Base-by-base conservation (phyloP, 1,140 invertebrate species). In the Atta colombica region DNA sequence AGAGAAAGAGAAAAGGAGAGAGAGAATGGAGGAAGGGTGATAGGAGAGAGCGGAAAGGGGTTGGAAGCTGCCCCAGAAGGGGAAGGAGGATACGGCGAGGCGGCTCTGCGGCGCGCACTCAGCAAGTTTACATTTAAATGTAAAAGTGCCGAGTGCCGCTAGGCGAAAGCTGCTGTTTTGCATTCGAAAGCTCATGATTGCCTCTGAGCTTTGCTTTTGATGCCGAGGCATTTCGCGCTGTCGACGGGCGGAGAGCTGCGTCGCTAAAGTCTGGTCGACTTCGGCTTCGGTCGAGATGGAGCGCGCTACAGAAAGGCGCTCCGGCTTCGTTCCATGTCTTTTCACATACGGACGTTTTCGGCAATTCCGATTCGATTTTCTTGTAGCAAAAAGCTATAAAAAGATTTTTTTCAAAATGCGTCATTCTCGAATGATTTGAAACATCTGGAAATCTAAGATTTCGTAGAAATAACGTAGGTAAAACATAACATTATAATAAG, bases 171-270 rank as follows among this genome's bases (percentile, higher is more conserved):
- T 95, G 93, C 94, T 95, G 94, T 95, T 95, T 95, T 95, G 94
- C 95, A 95, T 95, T 95, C 94, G 94, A 95, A 95, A 95, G 95
- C 95, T 95, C 94, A 94, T 95, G 94, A 95, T 95, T 95, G 95
- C 95, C 94, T 95, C 94, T 94, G 94, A 95, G 95, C 93, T 95
- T 94, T 95, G 94, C 95, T 95, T 95, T 95, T 95, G 95, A 95
- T 92, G 93, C 86, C 87, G 87, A 80, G 69, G 90, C 87, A 87
- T 92, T 91, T 84, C 89, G 78, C 89, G 86, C 74, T 63, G 78
- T 65, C 88, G 85, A 87, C 87, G 84, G 85, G 72, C 63, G 72
- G 85, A 74, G 87, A 88, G 72, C 51, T 63, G 61, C 78, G 61
- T 39, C 63, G 74, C 74, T 82, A 71, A 78, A 81, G 71, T 63